These are phyloP conservation scores for Atrina japonica DNA, from an alignment of 2,888 invertebrate genomes.

Conservation along the genomic window DNA sequence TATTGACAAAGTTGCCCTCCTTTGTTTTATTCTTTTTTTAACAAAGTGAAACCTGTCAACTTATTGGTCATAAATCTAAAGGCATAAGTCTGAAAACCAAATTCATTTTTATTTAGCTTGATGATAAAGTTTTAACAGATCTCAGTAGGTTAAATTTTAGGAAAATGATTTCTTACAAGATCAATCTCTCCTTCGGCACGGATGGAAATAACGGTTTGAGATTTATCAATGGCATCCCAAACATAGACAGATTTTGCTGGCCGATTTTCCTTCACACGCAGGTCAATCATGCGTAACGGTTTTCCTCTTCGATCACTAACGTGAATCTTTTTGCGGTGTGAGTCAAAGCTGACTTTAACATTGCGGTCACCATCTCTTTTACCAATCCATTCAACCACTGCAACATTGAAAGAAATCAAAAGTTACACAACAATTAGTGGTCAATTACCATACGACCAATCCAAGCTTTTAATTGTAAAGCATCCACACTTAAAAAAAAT, in stretches of 20 bases:
- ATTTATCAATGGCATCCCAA: constrained; percentile 34
- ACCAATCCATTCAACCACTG: constrained; percentile 74
- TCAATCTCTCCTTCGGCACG: constrained; percentile 48
- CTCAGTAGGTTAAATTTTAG: neutral
- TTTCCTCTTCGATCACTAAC: constrained; percentile 57
- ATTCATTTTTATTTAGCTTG: too few relatives aligned
- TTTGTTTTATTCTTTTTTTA: too few relatives aligned
- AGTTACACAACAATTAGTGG: neutral
- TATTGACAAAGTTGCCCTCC: too few relatives aligned
- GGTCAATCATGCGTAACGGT: constrained; percentile 67
- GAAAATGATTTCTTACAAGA: constrained; percentile 29
- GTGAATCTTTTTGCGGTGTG: constrained; percentile 57
- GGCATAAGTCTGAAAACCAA: too few relatives aligned
- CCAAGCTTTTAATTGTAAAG: neutral
- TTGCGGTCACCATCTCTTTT: constrained; percentile 60
- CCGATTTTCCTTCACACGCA: constrained; percentile 18
- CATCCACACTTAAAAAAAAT: too few relatives aligned
- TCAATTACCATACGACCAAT: neutral
- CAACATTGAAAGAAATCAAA: neutral
- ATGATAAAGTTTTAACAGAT: neutral
- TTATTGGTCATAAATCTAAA: too few relatives aligned
- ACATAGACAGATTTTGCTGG: constrained; percentile 28
- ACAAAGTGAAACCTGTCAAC: too few relatives aligned
- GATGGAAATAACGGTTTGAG: constrained; percentile 25
- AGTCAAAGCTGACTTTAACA: constrained; percentile 63